Evolutionary conservation across 2,113 vertebrate genomes (phyloP).

Genomic region (Centrocercus urophasianus): DNA sequence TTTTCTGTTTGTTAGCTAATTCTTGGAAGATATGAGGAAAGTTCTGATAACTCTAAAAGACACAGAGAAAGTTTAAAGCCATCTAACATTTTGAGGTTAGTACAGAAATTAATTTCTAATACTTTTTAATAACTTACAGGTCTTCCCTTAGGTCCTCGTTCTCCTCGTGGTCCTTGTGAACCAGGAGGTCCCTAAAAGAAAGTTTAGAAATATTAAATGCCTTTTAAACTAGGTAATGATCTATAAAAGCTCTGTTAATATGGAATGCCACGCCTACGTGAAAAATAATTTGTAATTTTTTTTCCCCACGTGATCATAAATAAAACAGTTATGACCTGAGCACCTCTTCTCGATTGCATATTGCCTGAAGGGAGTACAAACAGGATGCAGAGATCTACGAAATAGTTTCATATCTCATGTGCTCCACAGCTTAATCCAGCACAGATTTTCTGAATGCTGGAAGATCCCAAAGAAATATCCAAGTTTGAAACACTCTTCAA

Average conservation of each 20-base stretch:
- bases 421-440: not conserved
- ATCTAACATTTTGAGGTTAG: not conserved
- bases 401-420: not conserved
- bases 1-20: not conserved
- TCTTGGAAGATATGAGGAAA: not conserved
- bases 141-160: conserved; percentile 91
- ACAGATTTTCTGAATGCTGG: not conserved
- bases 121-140: conserved; percentile 81
- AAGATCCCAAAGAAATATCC: not conserved
- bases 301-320: not conserved
- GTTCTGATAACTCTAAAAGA: conserved; percentile 1
- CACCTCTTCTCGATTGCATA: not conserved
- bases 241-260: not conserved
- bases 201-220: not conserved
- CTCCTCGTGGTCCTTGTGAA: conserved; percentile 89
- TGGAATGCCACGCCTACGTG: not conserved
- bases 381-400: not conserved
- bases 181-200: conserved; percentile 91
- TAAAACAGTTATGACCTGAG: not conserved
- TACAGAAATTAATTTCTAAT: not conserved
- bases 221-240: not conserved
- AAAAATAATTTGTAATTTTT: not conserved
- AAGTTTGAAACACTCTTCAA: not conserved
- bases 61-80: not conserved
- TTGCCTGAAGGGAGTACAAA: not conserved